Conservation (phyloP, 2,113 vertebrate genomes). For the Dromas ardeola region DNA sequence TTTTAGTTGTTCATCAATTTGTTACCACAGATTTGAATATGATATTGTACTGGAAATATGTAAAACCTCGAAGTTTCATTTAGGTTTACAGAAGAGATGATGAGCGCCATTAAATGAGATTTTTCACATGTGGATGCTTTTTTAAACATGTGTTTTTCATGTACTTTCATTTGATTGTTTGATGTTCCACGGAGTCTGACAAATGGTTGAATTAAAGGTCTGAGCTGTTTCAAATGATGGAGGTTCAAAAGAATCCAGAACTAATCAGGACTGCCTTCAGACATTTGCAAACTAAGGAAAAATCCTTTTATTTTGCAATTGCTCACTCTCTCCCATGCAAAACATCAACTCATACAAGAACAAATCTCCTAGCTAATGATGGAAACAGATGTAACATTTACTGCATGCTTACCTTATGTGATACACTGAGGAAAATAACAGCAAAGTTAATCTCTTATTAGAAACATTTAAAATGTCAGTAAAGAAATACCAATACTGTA, state of each 20-base stretch:
- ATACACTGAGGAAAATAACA: background rate
- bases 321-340: background rate
- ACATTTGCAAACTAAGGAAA: background rate
- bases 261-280: background rate
- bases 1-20: background rate
- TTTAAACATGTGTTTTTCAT: constrained; percentile 17
- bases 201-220: constrained; percentile 36
- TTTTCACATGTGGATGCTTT: background rate
- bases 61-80: background rate
- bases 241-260: constrained; percentile 42
- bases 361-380: background rate
- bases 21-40: background rate
- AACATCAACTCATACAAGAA: background rate
- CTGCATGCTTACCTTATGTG: background rate
- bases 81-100: background rate
- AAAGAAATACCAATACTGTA: background rate
- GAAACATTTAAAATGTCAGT: background rate
- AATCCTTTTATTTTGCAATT: background rate
- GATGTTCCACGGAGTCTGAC: background rate
- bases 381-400: background rate
- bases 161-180: constrained; percentile 21
- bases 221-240: background rate
- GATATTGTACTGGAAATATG: background rate
- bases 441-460: background rate
- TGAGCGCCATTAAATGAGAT: background rate